Percentiles rank a stretch among this genome's conserved stretches.
These are phyloP conservation scores for Tigriopus californicus DNA, from an alignment of 2,888 invertebrate genomes.

Conservation along the genomic window DNA sequence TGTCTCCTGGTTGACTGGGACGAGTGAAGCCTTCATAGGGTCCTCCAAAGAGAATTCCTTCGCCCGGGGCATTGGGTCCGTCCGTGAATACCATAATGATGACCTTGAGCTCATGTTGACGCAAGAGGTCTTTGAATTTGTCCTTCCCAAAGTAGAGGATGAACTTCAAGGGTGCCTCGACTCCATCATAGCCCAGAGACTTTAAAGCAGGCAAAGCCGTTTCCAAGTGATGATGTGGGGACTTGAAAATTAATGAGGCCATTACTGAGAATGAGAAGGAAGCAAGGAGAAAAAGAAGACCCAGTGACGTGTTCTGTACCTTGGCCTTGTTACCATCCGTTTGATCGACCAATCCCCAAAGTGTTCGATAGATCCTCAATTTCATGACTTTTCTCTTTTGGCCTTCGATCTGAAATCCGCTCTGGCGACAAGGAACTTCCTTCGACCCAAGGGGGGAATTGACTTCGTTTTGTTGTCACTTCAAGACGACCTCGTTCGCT, in stretches of 20 bases:
- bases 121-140: neutral
- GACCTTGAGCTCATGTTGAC: neutral
- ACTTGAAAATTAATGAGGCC: neutral
- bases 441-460: too few species aligned
- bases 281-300: too few species aligned
- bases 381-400: slow-evolving; percentile 31
- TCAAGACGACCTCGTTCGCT: too few species aligned
- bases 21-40: slow-evolving; percentile 9
- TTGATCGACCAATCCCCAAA: neutral
- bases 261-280: neutral
- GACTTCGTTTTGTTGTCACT: too few species aligned
- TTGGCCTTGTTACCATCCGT: neutral
- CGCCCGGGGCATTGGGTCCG: slow-evolving; percentile 1
- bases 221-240: neutral
- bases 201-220: neutral
- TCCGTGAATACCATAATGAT: slow-evolving; percentile 10
- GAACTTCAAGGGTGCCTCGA: neutral
- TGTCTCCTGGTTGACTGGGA: neutral
- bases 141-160: neutral
- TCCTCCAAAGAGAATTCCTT: slow-evolving; percentile 5
- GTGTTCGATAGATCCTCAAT: slow-evolving; percentile 22
- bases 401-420: too few species aligned
- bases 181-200: slow-evolving; percentile 2
- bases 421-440: too few species aligned
- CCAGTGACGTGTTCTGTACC: neutral